Percentiles rank a stretch among this genome's conserved stretches.
These are phyloP conservation scores for Schlechtendalia chinensis DNA, from an alignment of 1,140 invertebrate genomes.

Conservation along the genomic window DNA sequence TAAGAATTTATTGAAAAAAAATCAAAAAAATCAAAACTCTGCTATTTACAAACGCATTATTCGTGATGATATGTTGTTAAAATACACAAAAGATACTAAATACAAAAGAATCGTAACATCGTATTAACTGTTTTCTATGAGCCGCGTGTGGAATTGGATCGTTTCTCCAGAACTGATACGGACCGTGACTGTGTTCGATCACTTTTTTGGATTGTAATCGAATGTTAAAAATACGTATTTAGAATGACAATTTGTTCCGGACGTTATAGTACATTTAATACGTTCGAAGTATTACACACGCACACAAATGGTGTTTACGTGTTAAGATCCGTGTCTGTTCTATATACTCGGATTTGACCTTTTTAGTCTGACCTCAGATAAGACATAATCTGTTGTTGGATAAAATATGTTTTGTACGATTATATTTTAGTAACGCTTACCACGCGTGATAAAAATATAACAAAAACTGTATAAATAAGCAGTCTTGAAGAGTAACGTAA, in stretches of 20 bases:
- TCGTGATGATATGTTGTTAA: neutral
- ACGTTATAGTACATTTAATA: neutral
- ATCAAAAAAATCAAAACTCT: no score
- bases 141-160: neutral
- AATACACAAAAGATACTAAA: neutral
- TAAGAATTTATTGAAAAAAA: no score
- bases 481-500: no score
- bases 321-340: neutral
- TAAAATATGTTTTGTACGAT: neutral
- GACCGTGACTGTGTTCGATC: neutral
- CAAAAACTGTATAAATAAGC: no score
- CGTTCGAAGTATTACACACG: neutral
- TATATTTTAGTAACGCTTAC: no score
- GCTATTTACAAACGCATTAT: neutral
- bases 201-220: neutral
- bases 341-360: neutral
- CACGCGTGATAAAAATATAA: no score
- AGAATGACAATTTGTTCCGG: neutral
- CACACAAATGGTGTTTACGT: neutral
- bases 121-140: slow-evolving; percentile 2
- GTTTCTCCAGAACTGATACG: slow-evolving; percentile 7
- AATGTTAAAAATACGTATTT: slow-evolving; percentile 17
- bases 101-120: neutral
- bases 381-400: neutral
- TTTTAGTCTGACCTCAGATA: slow-evolving; percentile 1